Percentiles rank a stretch among this genome's conserved stretches.
Conservation (phyloP, 2,113 vertebrate species). For the Misgurnus anguillicaudatus region DNA sequence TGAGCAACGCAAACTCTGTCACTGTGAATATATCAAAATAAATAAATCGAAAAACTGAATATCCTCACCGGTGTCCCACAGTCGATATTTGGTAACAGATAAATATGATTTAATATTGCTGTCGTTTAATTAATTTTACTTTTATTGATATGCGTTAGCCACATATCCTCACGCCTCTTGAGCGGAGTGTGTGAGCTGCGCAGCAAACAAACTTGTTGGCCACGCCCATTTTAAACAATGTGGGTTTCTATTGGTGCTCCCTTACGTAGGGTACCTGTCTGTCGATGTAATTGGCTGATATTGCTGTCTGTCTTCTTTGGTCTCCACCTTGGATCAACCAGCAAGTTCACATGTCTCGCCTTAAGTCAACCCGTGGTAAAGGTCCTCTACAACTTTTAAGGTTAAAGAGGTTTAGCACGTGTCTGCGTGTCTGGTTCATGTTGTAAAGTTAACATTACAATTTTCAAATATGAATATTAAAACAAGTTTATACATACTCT, state of each 20-base stretch:
- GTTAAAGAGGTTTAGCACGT: constrained; percentile 23
- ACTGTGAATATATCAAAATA: background rate
- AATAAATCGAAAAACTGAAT: background rate
- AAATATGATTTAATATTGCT: background rate
- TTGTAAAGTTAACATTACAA: background rate
- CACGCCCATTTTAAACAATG: background rate
- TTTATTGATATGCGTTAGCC: constrained; percentile 10
- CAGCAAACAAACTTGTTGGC: background rate
- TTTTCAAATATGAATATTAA: too few relatives aligned
- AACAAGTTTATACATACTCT: too few relatives aligned
- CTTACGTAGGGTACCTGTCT: background rate
- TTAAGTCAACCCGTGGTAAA: background rate
- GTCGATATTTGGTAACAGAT: background rate
- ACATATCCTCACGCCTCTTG: constrained; percentile 11
- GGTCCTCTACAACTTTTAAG: constrained; percentile 35
- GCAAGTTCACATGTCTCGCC: background rate
- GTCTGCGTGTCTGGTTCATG: background rate
- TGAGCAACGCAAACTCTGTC: background rate
- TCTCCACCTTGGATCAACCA: background rate
- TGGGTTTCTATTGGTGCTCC: background rate
- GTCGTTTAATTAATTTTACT: background rate
- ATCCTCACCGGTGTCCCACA: background rate
- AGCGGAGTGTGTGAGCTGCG: background rate
- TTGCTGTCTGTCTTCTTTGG: background rate
- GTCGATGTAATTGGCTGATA: background rate